Percentiles rank a stretch among this genome's conserved stretches.
Conservation (phyloP, 1,140 invertebrate genomes). For the Magallana gigas region DNA sequence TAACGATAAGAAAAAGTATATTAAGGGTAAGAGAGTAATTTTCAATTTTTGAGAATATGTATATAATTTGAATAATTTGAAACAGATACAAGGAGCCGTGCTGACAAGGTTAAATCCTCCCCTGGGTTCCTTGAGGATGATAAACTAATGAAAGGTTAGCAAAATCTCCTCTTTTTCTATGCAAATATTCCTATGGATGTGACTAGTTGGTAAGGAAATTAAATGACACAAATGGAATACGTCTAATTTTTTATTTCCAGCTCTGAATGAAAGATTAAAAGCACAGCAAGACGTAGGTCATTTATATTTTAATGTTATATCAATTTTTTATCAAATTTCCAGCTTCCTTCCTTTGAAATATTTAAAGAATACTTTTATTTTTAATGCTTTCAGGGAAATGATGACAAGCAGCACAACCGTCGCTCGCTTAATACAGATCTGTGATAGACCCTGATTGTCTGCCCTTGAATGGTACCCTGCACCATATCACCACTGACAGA, state of each 20-base stretch:
- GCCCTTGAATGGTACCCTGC: neutral
- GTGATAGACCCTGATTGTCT: slow-evolving; percentile 1
- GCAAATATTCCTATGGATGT: too few relatives aligned
- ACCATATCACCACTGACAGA: neutral
- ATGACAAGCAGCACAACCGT: slow-evolving; percentile 13
- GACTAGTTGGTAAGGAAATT: too few relatives aligned
- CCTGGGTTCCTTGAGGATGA: slow-evolving; percentile 49
- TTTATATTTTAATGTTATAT: neutral
- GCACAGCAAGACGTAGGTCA: slow-evolving; percentile 32
- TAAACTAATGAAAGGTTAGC: slow-evolving; percentile 59
- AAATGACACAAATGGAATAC: too few relatives aligned
- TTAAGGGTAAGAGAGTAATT: too few relatives aligned
- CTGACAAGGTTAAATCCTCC: slow-evolving; percentile 22
- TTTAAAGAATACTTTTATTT: neutral
- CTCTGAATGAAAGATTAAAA: slow-evolving; percentile 46
- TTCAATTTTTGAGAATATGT: too few relatives aligned
- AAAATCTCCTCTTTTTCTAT: neutral
- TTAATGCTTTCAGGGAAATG: slow-evolving; percentile 8
- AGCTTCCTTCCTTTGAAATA: neutral
- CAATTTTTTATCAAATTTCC: neutral
- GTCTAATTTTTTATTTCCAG: slow-evolving; percentile 11
- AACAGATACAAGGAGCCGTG: slow-evolving; percentile 25
- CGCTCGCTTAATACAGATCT: slow-evolving; percentile 35
- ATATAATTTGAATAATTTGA: too few relatives aligned
- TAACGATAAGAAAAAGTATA: too few relatives aligned